Evolutionary conservation across 1,140 invertebrate genomes (phyloP).

Genomic region (Odontomachus brunneus): DNA sequence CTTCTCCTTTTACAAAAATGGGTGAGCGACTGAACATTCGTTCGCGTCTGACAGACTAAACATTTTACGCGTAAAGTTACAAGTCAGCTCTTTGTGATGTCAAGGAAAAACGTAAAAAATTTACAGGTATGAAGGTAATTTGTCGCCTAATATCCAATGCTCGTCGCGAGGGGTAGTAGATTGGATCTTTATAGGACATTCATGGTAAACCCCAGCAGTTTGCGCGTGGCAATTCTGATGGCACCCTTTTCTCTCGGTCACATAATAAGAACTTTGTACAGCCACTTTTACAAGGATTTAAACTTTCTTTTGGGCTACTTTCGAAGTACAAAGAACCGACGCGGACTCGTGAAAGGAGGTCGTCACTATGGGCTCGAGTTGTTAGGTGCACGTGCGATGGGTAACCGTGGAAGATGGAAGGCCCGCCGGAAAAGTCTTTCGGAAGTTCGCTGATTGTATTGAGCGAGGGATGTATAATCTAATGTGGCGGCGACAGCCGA

Average conservation of each 20-base stretch:
- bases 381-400: slow-evolving; percentile 68
- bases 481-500: slow-evolving; percentile 68
- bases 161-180: not conserved
- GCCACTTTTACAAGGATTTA: slow-evolving; percentile 70
- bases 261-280: slow-evolving; percentile 70
- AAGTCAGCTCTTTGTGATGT: not conserved
- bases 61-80: too few relatives aligned
- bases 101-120: not conserved
- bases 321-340: slow-evolving; percentile 59
- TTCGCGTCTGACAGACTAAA: too few relatives aligned
- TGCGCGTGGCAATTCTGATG: slow-evolving; percentile 42
- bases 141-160: not conserved
- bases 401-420: slow-evolving; percentile 60
- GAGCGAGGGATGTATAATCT: slow-evolving; percentile 70
- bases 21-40: too few relatives aligned
- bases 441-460: slow-evolving; percentile 70
- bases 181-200: slow-evolving; percentile 37
- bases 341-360: slow-evolving; percentile 48
- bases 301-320: slow-evolving; percentile 68
- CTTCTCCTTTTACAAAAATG: too few relatives aligned
- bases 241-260: slow-evolving; percentile 32
- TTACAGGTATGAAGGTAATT: not conserved
- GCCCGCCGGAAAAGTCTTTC: slow-evolving; percentile 58
- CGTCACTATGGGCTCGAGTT: slow-evolving; percentile 66
- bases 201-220: slow-evolving; percentile 39